These are phyloP conservation scores for Phylloscopus trochilus DNA, from an alignment of 2,113 vertebrate species.

Conservation along the genomic window DNA sequence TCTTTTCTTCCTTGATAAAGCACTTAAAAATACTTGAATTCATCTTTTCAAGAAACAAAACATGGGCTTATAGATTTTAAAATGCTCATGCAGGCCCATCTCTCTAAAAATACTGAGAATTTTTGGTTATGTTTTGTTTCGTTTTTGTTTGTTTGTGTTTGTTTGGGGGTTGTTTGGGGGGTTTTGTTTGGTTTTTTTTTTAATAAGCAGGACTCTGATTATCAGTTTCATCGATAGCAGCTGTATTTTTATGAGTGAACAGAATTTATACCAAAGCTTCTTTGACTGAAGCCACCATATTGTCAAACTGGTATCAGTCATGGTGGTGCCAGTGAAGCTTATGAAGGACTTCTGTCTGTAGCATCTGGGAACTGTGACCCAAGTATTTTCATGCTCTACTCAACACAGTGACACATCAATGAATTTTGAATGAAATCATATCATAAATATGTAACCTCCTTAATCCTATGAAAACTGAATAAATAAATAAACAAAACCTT, in stretches of 20 bases:
- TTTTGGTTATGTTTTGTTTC: not conserved
- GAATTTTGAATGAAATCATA: not conserved
- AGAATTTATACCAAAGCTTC: not conserved
- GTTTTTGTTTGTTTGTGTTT: not conserved
- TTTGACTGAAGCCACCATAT: not conserved
- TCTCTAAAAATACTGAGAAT: not conserved
- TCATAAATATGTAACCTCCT: not conserved
- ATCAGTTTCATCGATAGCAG: not conserved
- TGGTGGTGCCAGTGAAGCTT: not conserved
- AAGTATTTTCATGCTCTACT: not conserved
- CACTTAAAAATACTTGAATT: not conserved
- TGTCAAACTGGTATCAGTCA: not conserved
- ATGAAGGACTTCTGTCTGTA: not conserved
- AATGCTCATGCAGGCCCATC: not conserved
- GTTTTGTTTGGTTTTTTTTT: not conserved
- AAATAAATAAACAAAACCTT: not conserved
- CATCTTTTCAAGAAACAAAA: not conserved
- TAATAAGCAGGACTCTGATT: not conserved
- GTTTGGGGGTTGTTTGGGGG: too few relatives aligned
- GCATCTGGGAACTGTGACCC: not conserved
- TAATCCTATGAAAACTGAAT: not conserved
- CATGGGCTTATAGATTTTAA: not conserved
- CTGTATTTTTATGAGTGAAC: not conserved
- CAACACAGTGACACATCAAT: not conserved
- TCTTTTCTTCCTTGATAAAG: not conserved